A percentile compares a stretch with the other conserved stretches of the same genome.
phyloP scores from a whole-genome alignment of 2,113 vertebrate genomes.

The Chaetops frenatus region DNA sequence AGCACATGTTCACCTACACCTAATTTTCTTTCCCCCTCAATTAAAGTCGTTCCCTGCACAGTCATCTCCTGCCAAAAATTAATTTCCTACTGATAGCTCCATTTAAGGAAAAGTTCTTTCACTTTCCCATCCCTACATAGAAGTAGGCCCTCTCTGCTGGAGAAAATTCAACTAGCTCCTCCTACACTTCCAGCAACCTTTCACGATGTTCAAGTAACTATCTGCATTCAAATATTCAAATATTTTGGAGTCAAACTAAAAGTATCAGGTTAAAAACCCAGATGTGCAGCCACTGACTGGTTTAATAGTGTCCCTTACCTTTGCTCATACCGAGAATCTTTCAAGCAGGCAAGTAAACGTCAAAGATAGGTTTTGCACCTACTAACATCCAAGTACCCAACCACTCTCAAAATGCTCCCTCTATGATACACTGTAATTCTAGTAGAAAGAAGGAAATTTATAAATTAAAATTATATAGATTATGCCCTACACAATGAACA shows the following conservation, averaged over 20 bases:
- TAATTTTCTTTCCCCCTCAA: neutral
- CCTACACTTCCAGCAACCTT: neutral
- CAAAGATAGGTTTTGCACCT: neutral
- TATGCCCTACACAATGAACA: neutral
- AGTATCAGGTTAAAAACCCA: neutral
- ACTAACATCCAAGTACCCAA: neutral
- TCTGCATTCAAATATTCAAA: neutral
- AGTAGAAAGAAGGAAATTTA: conserved; percentile 54
- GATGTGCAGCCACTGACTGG: neutral
- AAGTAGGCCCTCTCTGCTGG: neutral
- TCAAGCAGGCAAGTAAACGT: neutral
- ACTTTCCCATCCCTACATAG: neutral
- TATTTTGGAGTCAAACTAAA: neutral
- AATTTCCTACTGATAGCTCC: neutral
- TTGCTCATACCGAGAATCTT: neutral
- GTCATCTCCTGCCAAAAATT: neutral
- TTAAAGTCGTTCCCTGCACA: neutral
- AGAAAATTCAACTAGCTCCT: neutral
- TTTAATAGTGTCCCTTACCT: neutral
- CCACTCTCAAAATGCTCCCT: neutral
- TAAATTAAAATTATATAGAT: conserved; percentile 59
- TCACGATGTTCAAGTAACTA: neutral
- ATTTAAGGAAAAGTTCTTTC: neutral
- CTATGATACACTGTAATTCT: neutral
- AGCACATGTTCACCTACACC: neutral